Percentiles rank a stretch among this genome's conserved stretches.
Conservation (phyloP, 2,797 vertebrate genomes). For the Ispidina lecontei region DNA sequence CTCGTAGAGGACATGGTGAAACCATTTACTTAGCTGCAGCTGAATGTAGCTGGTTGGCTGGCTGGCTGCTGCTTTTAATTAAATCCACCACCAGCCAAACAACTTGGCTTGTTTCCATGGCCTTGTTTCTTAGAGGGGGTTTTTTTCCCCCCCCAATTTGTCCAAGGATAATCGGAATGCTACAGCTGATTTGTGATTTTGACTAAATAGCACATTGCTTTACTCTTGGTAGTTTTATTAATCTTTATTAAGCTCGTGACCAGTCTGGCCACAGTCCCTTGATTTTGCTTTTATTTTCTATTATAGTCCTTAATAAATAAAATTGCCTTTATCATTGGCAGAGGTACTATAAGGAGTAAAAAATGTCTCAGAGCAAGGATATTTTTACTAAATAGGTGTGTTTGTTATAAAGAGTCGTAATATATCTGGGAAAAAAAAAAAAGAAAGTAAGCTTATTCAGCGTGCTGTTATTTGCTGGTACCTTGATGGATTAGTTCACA, state of each 20-base stretch:
- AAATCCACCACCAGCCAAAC: slow-evolving; percentile 5
- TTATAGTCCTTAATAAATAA: background rate
- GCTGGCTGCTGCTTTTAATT: slow-evolving; percentile 44
- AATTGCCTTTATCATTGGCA: background rate
- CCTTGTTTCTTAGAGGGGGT: background rate
- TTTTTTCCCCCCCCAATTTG: background rate
- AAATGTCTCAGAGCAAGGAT: background rate
- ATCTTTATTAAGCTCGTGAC: background rate
- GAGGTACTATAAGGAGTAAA: background rate
- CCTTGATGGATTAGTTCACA: background rate
- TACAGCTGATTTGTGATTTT: background rate
- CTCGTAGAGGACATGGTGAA: background rate
- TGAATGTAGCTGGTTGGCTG: background rate
- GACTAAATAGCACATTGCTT: background rate
- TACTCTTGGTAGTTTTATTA: background rate
- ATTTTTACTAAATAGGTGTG: background rate
- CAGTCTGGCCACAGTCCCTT: background rate
- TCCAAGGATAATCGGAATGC: background rate
- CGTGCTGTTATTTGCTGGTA: background rate
- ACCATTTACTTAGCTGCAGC: background rate
- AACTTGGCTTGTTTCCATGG: slow-evolving; percentile 1
- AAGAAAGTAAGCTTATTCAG: background rate
- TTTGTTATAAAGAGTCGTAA: background rate
- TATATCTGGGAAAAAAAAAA: background rate
- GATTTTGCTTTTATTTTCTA: slow-evolving; percentile 2